phyloP scores from a whole-genome alignment of 1,140 invertebrate species.

The Ephestia elutella region DNA sequence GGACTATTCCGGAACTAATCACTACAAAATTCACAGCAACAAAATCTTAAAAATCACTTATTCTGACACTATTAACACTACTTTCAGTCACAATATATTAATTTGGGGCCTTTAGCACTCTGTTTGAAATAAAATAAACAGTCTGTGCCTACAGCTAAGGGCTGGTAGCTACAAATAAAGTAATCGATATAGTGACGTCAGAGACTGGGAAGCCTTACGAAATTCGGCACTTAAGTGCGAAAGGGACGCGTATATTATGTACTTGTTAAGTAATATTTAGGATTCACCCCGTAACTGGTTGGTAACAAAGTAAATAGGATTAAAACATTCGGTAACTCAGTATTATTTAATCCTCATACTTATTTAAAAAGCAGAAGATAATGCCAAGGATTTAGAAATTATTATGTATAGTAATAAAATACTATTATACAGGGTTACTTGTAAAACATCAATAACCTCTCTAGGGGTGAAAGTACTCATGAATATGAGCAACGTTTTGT shows the following conservation, averaged over 20 bases:
- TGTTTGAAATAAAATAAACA: not conserved
- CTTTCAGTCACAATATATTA: not conserved
- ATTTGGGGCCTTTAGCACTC: not conserved
- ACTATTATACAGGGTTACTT: too few species aligned
- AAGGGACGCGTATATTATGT: constrained; percentile 1
- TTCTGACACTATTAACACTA: not conserved
- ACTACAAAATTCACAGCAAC: not conserved
- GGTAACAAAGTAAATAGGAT: too few species aligned
- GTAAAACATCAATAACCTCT: too few species aligned
- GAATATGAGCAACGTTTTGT: too few species aligned
- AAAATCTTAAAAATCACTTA: not conserved
- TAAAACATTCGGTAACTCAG: too few species aligned
- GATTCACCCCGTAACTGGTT: too few species aligned
- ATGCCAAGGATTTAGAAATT: too few species aligned
- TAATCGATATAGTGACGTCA: constrained; percentile 10
- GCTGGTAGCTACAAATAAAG: not conserved
- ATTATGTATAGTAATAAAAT: too few species aligned
- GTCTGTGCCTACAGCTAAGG: not conserved
- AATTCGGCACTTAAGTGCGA: not conserved
- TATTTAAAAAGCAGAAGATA: too few species aligned
- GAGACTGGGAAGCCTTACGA: not conserved
- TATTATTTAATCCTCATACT: too few species aligned
- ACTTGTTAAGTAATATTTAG: not conserved
- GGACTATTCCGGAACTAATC: constrained; percentile 6
- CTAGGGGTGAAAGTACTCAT: too few species aligned